Evolutionary conservation across 2,113 vertebrate species (phyloP).

Genomic region (Todiramphus saurophagus): DNA sequence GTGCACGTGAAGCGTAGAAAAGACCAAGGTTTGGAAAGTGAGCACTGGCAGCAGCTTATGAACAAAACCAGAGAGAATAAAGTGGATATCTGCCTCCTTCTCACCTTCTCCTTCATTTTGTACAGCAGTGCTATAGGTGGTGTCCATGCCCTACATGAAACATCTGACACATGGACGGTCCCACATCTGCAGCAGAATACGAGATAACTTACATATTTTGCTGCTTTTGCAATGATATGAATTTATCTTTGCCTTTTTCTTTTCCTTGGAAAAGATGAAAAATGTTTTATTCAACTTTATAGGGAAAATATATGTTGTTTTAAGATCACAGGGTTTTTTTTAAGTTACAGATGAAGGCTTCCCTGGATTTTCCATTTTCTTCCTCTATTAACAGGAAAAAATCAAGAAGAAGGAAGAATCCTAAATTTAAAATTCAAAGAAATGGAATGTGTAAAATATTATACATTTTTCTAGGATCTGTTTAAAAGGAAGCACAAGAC

Average conservation of each 20-base stretch:
- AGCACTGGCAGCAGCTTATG: neutral
- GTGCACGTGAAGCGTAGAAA: neutral
- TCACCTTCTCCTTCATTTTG: neutral
- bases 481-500: rapidly evolving
- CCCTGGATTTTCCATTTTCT: neutral
- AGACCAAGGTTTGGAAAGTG: neutral
- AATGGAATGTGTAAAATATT: neutral
- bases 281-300: neutral
- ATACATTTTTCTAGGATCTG: neutral
- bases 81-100: neutral
- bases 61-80: neutral
- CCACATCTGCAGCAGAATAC: neutral
- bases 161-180: neutral
- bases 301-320: neutral
- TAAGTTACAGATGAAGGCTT: neutral
- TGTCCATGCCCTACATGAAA: neutral
- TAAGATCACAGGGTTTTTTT: neutral
- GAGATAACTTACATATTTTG: neutral
- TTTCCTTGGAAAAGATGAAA: neutral
- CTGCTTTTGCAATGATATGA: neutral
- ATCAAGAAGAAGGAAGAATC: neutral
- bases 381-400: neutral
- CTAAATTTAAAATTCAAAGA: neutral
- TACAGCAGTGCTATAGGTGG: neutral
- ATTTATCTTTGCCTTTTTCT: neutral